A percentile compares a stretch with the other conserved stretches of the same genome.
phyloP scores from a whole-genome alignment of 2,888 invertebrate genomes.

The Drosophila affinis region DNA sequence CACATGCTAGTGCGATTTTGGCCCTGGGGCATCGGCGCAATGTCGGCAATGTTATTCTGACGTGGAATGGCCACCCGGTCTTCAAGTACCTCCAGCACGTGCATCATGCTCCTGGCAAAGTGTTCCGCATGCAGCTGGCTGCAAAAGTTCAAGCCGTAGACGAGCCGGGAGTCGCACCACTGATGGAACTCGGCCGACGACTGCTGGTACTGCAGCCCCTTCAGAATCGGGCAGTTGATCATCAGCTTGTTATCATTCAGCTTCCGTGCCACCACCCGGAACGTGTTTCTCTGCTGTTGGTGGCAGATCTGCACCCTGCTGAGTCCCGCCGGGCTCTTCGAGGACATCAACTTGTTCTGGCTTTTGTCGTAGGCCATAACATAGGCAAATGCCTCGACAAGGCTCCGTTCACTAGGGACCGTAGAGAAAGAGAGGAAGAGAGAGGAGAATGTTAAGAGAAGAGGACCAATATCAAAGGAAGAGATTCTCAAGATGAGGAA shows the following conservation, averaged over 20 bases:
- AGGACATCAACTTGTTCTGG: conserved; percentile 98
- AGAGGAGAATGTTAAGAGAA: not conserved
- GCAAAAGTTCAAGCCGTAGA: conserved; percentile 98
- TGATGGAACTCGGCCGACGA: conserved; percentile 99
- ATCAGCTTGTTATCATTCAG: conserved; percentile 94
- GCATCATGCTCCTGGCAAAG: conserved; percentile 97
- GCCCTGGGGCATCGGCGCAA: conserved; percentile 86
- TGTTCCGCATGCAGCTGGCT: conserved; percentile 98
- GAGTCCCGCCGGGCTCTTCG: conserved; percentile 95
- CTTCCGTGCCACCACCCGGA: conserved; percentile 98
- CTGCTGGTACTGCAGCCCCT: conserved; percentile 99
- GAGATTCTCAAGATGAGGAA: too few relatives aligned
- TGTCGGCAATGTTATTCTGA: too few relatives aligned
- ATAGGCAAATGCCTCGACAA: conserved; percentile 98
- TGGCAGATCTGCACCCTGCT: conserved; percentile 99
- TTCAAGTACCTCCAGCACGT: conserved; percentile 92
- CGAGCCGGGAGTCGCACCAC: conserved; percentile 98
- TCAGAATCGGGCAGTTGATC: conserved; percentile 98
- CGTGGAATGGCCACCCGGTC: conserved; percentile 83
- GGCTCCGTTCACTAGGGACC: conserved; percentile 94
- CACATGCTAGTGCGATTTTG: conserved; percentile 87
- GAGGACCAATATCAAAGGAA: not conserved
- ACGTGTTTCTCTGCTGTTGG: conserved; percentile 97
- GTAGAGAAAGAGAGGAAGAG: conserved; percentile 64
- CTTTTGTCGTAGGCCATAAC: conserved; percentile 99